These are phyloP conservation scores for Sussaba pulchella DNA, from an alignment of 2,888 invertebrate genomes.

Conservation along the genomic window DNA sequence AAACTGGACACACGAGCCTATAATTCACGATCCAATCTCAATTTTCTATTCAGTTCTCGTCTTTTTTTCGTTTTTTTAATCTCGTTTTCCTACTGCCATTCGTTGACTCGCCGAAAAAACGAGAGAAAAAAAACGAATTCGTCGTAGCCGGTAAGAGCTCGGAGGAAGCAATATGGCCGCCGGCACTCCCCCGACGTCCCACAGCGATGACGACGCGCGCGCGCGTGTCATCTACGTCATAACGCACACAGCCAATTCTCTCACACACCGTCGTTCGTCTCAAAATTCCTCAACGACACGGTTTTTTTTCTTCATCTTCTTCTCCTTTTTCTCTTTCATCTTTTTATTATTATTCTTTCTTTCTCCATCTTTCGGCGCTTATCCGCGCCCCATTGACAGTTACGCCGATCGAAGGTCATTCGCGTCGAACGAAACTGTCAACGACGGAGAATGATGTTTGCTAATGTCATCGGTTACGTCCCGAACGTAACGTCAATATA, in stretches of 20 bases:
- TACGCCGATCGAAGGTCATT: constrained; percentile 4
- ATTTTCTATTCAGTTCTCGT: too few species aligned
- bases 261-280: constrained; percentile 6
- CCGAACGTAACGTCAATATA: too few species aligned
- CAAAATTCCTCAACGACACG: constrained; percentile 5
- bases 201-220: constrained; percentile 63
- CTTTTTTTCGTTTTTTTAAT: not conserved
- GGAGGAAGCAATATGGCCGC: constrained; percentile 71
- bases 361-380: not conserved
- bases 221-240: constrained; percentile 61
- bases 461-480: not conserved
- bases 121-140: constrained; percentile 35
- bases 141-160: constrained; percentile 65
- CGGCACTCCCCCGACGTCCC: constrained; percentile 68
- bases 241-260: constrained; percentile 14
- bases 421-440: not conserved
- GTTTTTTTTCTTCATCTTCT: constrained; percentile 13
- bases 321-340: too few species aligned
- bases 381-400: constrained; percentile 53
- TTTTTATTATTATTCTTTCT: too few species aligned
- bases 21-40: too few species aligned
- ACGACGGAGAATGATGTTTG: not conserved
- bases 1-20: not conserved
- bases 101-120: not conserved
- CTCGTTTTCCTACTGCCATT: not conserved